Evolutionary conservation across 2,797 vertebrate species (phyloP).

Genomic region (Coregonus ussuriensis): DNA sequence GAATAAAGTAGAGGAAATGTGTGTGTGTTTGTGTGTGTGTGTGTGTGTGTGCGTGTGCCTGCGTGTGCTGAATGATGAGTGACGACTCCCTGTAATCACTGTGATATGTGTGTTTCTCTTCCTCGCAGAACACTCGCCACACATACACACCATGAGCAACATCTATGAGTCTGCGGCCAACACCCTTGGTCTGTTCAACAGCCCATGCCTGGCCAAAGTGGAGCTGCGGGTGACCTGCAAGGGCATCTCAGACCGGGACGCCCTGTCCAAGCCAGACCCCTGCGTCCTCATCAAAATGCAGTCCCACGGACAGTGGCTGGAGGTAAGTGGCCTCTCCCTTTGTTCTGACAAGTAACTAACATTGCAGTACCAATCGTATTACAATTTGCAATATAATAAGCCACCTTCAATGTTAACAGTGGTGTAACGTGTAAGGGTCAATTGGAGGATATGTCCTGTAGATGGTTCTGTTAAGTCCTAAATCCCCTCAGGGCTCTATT

Average conservation of each 20-base stretch:
- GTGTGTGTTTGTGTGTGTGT: neutral
- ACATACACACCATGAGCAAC: slow-evolving; percentile 86
- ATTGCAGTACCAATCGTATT: neutral
- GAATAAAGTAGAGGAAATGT: neutral
- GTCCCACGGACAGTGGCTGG: slow-evolving; percentile 94
- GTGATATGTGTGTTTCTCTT: slow-evolving; percentile 11
- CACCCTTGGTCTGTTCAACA: slow-evolving; percentile 91
- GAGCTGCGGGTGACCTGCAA: slow-evolving; percentile 92
- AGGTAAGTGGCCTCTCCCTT: slow-evolving; percentile 73
- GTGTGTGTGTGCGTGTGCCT: neutral
- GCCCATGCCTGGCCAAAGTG: slow-evolving; percentile 93
- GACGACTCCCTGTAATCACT: neutral
- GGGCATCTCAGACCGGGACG: slow-evolving; percentile 90
- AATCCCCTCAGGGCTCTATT: no score
- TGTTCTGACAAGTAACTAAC: neutral
- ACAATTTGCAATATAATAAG: no score
- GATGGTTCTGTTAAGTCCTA: no score
- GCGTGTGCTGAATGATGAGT: slow-evolving; percentile 23
- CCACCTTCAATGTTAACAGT: no score
- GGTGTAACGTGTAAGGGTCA: no score
- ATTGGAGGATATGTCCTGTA: no score
- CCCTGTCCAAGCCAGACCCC: slow-evolving; percentile 93
- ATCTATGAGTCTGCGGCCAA: slow-evolving; percentile 93
- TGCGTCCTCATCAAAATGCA: slow-evolving; percentile 94
- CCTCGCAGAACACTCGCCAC: slow-evolving; percentile 38